Conservation (phyloP, 1,140 invertebrate species). For the Drosophila bocqueti region DNA sequence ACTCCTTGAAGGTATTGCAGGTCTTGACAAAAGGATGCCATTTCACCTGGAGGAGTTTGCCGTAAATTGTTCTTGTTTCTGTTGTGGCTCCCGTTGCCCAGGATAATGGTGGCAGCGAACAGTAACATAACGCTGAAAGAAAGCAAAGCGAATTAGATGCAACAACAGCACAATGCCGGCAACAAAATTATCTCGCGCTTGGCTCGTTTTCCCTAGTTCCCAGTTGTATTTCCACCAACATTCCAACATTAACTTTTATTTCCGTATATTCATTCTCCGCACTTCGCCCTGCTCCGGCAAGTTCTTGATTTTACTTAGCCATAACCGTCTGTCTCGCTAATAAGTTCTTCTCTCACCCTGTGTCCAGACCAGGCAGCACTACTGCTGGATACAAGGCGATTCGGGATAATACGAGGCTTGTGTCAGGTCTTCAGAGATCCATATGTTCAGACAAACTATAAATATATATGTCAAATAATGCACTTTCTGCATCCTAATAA, state of each 20-base stretch:
- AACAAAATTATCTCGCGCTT: constrained; percentile 67
- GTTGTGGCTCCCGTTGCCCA: constrained; percentile 38
- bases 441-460: not conserved
- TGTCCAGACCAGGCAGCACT: constrained; percentile 1
- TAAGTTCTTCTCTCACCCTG: constrained; percentile 32
- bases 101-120: constrained; percentile 57
- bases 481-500: no score
- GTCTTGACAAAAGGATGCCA: constrained; percentile 78
- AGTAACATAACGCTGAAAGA: constrained; percentile 62
- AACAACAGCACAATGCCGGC: constrained; percentile 42
- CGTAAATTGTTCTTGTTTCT: constrained; percentile 73
- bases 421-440: not conserved
- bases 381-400: not conserved
- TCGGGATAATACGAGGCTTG: constrained; percentile 3
- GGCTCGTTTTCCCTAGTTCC: constrained; percentile 42
- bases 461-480: no score
- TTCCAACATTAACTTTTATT: constrained; percentile 79
- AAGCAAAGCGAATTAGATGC: constrained; percentile 73
- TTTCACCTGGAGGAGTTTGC: constrained; percentile 70
- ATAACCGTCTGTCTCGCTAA: constrained; percentile 53
- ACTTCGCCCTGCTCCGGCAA: constrained; percentile 14
- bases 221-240: constrained; percentile 52
- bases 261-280: constrained; percentile 62
- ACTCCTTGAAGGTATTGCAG: constrained; percentile 50
- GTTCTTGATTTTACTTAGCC: constrained; percentile 34